Conservation (phyloP, 1,140 invertebrate species). For the Pseudomyrmex pallidus region DNA sequence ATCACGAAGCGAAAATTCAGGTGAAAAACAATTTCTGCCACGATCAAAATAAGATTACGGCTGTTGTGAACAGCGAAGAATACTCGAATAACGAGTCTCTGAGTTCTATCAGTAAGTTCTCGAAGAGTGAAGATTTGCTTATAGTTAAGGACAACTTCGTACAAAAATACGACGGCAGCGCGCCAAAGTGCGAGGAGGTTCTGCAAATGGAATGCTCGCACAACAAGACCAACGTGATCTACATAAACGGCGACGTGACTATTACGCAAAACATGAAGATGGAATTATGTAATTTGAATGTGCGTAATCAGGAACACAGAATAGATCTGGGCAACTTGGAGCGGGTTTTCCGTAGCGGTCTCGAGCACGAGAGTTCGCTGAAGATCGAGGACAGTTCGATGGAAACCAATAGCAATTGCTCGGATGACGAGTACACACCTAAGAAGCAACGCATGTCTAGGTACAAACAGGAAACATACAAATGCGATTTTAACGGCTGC, state of each 20-base stretch:
- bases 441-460: constrained; percentile 84
- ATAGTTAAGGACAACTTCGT: constrained; percentile 81
- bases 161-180: constrained; percentile 76
- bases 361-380: constrained; percentile 72
- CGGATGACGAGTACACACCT: constrained; percentile 83
- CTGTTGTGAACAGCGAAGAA: constrained; percentile 67
- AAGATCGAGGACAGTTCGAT: constrained; percentile 75
- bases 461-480: constrained; percentile 82
- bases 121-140: constrained; percentile 77
- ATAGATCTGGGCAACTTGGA: constrained; percentile 81
- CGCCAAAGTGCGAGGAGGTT: constrained; percentile 70
- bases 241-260: constrained; percentile 79
- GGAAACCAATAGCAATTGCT: constrained; percentile 77
- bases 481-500: constrained; percentile 81
- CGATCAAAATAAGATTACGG: constrained; percentile 55
- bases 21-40: constrained; percentile 59
- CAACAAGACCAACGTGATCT: constrained; percentile 77
- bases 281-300: constrained; percentile 69
- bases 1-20: constrained; percentile 61
- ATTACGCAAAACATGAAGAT: constrained; percentile 79
- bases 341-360: constrained; percentile 77
- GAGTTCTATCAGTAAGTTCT: constrained; percentile 68
- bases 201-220: constrained; percentile 72
- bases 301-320: constrained; percentile 78
- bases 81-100: constrained; percentile 65